Base-by-base conservation (phyloP, 2,888 invertebrate species). In the Rhorus exstirpatorius region DNA sequence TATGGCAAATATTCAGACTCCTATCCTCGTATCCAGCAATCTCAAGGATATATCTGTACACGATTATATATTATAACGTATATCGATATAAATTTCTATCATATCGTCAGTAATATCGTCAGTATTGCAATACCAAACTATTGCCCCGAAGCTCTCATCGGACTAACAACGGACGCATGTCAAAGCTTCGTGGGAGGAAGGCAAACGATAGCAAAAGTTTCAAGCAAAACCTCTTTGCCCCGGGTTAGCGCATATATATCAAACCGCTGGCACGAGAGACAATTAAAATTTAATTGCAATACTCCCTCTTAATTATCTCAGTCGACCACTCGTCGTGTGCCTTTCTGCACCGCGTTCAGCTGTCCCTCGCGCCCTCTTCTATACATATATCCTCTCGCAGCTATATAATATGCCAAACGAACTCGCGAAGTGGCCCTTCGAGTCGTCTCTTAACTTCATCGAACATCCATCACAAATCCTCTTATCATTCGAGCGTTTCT, bases 211-310 rank as follows among this genome's bases (percentile, higher is more conserved):
- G 26, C 21, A 31, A 4, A 38, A 41, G 70, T 80, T 75, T 58
- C 35, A 46, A 70, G 14, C 55, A 44, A 12, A 6, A 6, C 46
- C 21, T 24, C 75, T n/a, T 10, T 58, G 38, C 10, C 10, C 3
- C 41, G 51, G 38, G 26, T 14, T 31, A 3, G 35, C 38, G 35
- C 55, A 65, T 63, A 14, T 24, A 71, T 70, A n/a, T n/a, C n/a
- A 21, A 14, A 71, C 68, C 63, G 51, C 53, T 46, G 53, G 31
- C 38, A 38, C n/a, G 65, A 65, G 51, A 68, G 68, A 79, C 84
- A 84, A 84, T 84, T 82, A 82, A 82, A 84, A 81, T 82, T 84
- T 79, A 84, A 84, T 82, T 79, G 82, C 71, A 75, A 76, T 81
- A n/a, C 79, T 78, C 71, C 79, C 75, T 81, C 82, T 61, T 81